Percentiles rank a stretch among this genome's conserved stretches.
Conservation (phyloP, 2,888 invertebrate genomes). For the Celastrina argiolus region DNA sequence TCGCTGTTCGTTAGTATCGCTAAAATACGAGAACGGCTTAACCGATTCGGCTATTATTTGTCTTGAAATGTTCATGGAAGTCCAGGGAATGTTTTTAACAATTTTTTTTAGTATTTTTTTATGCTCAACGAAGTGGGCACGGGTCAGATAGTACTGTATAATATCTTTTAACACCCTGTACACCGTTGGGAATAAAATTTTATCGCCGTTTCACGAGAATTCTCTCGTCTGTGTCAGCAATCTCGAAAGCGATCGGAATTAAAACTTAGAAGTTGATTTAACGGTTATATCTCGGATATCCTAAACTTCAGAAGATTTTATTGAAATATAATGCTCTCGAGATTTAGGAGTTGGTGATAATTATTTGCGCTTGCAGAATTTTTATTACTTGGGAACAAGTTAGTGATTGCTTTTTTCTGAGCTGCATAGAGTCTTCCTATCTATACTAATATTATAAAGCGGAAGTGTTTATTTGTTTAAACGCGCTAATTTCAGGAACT, state of each 20-base stretch:
- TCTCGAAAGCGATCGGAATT: background rate
- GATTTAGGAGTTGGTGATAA: background rate
- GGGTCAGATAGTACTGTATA: too few relatives aligned
- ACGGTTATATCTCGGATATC: background rate
- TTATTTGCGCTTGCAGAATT: background rate
- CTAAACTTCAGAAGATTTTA: background rate
- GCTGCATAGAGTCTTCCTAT: background rate
- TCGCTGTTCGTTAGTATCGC: too few relatives aligned
- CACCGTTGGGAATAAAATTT: slow-evolving; percentile 13
- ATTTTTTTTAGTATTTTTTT: too few relatives aligned
- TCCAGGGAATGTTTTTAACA: too few relatives aligned
- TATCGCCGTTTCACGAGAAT: slow-evolving; percentile 15
- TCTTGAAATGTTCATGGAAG: too few relatives aligned
- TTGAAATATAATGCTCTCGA: background rate
- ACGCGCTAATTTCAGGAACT: too few relatives aligned
- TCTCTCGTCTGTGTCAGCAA: slow-evolving; percentile 5
- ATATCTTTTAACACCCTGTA: too few relatives aligned
- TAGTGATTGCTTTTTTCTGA: background rate
- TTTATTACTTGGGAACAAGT: background rate
- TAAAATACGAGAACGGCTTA: too few relatives aligned
- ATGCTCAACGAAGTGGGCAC: too few relatives aligned
- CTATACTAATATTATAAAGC: too few relatives aligned
- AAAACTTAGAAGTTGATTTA: slow-evolving; percentile 10
- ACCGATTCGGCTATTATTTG: too few relatives aligned
- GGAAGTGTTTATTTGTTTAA: too few relatives aligned